These are phyloP conservation scores for Amphipoea oculea DNA, from an alignment of 2,888 invertebrate species.

Conservation along the genomic window DNA sequence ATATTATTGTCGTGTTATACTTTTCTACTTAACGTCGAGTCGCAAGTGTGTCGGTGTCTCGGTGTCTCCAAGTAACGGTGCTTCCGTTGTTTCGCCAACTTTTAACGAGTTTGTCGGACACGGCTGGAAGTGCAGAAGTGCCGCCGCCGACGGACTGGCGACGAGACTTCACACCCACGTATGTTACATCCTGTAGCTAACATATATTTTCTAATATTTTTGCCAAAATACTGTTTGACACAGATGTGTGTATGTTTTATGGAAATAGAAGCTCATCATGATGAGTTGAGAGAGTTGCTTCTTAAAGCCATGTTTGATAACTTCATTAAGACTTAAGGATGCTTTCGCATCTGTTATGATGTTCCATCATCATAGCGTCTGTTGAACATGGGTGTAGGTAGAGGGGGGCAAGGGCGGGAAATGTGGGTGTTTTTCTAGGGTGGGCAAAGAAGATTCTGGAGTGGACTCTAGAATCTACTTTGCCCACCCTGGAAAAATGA, in stretches of 20 bases:
- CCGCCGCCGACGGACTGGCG: conserved; percentile 69
- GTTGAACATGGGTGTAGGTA: not conserved
- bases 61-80: conserved; percentile 77
- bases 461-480: too few species aligned
- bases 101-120: conserved; percentile 90
- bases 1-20: conserved; percentile 87
- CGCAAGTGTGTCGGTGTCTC: conserved; percentile 87
- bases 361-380: too few species aligned
- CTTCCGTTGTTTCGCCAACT: conserved; percentile 88
- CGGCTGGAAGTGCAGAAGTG: conserved; percentile 77
- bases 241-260: conserved; percentile 8
- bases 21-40: conserved; percentile 88
- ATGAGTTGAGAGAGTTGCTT: not conserved
- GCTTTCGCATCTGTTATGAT: not conserved
- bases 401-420: too few species aligned
- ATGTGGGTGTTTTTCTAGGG: too few species aligned
- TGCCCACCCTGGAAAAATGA: too few species aligned
- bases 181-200: conserved; percentile 65
- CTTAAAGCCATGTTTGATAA: too few species aligned
- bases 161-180: conserved; percentile 78
- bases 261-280: not conserved
- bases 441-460: too few species aligned
- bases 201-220: conserved; percentile 43
- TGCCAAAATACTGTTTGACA: conserved; percentile 25
- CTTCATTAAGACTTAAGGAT: not conserved